Conservation (phyloP, 2,113 vertebrate species). For the Campylomormyrus tamandua region DNA sequence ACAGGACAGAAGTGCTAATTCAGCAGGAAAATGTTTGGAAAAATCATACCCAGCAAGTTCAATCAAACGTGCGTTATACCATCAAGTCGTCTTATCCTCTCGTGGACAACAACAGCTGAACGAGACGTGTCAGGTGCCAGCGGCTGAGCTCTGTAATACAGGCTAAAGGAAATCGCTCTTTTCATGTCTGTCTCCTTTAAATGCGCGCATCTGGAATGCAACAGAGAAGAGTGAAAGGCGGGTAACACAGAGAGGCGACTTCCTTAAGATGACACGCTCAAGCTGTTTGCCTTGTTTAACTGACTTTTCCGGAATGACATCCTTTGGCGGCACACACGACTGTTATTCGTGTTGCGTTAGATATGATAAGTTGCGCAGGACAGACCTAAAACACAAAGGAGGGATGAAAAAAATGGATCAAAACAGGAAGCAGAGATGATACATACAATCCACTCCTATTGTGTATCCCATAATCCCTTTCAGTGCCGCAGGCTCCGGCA, state of each 20-base stretch:
- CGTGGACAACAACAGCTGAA: not conserved
- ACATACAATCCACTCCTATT: slow-evolving; percentile 29
- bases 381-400: slow-evolving; percentile 22
- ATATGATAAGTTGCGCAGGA: slow-evolving; percentile 23
- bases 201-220: not conserved
- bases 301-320: not conserved
- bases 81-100: not conserved
- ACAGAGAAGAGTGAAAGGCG: not conserved
- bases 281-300: not conserved
- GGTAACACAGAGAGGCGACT: not conserved
- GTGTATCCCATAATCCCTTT: slow-evolving; percentile 30
- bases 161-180: not conserved
- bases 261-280: not conserved
- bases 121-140: not conserved
- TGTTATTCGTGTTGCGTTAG: not conserved
- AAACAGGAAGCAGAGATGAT: slow-evolving; percentile 25
- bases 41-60: not conserved
- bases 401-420: slow-evolving; percentile 22
- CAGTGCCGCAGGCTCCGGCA: slow-evolving; percentile 23
- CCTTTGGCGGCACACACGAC: not conserved
- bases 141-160: not conserved
- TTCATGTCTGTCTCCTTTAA: not conserved
- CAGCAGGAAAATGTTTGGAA: not conserved
- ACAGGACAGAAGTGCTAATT: not conserved
- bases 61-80: not conserved